phyloP scores from a whole-genome alignment of 1,140 invertebrate genomes.

The Stegodyphus dumicola region DNA sequence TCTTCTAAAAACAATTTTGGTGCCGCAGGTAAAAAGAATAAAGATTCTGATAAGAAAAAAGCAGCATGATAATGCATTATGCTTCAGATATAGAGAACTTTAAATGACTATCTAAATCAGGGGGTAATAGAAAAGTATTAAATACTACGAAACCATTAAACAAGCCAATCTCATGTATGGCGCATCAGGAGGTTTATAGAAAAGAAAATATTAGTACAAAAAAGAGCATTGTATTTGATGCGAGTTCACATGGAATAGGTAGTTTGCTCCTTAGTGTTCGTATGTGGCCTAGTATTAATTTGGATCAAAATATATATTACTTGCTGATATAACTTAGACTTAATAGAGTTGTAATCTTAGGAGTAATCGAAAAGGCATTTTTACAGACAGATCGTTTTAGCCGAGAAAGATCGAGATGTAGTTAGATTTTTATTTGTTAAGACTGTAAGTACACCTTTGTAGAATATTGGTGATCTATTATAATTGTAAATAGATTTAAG shows the following conservation, averaged over 20 bases:
- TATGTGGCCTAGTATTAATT: slow-evolving; percentile 17
- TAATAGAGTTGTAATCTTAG: slow-evolving; percentile 7
- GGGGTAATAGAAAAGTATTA: not conserved
- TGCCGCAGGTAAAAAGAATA: not conserved
- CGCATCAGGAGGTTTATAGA: not conserved
- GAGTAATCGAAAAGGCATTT: slow-evolving; percentile 61
- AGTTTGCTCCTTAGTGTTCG: not conserved
- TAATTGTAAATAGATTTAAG: not conserved
- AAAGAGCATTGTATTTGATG: not conserved
- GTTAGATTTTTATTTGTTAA: slow-evolving; percentile 4
- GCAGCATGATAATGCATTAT: not conserved
- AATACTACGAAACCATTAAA: not conserved
- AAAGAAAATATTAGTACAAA: not conserved
- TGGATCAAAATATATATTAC: slow-evolving; percentile 12
- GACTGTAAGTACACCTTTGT: not conserved
- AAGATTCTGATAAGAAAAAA: not conserved
- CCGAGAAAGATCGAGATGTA: slow-evolving; percentile 31
- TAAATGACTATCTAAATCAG: not conserved
- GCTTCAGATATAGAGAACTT: not conserved
- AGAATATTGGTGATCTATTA: not conserved
- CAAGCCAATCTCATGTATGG: not conserved
- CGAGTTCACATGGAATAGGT: not conserved
- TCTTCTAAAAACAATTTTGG: not conserved
- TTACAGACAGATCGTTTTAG: slow-evolving; percentile 29
- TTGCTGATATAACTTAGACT: slow-evolving; percentile 43